Conservation (phyloP, 2,113 vertebrate species). For the Hypocryptadius cinnamomeus region DNA sequence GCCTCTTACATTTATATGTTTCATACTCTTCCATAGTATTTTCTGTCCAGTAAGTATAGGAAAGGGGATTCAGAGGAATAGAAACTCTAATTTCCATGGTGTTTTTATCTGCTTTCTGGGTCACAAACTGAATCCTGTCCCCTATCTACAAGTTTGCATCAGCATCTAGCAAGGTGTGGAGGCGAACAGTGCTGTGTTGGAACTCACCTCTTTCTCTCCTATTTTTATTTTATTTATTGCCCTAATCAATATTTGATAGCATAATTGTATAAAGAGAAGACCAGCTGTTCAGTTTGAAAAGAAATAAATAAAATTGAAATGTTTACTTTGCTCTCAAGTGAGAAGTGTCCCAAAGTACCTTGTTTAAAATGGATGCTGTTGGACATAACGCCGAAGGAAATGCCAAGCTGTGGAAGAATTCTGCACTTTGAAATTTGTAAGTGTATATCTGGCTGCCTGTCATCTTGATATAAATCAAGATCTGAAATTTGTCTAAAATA, state of each 20-base stretch:
- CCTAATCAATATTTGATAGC: background rate
- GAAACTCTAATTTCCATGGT: background rate
- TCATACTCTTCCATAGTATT: background rate
- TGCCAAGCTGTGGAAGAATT: background rate
- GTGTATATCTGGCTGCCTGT: background rate
- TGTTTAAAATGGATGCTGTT: background rate
- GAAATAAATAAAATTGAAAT: background rate
- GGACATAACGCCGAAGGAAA: background rate
- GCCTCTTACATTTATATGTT: background rate
- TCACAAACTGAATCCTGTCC: background rate
- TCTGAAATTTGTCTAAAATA: background rate
- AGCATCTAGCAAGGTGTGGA: background rate
- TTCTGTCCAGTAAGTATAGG: background rate
- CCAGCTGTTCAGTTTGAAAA: background rate
- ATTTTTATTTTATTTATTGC: background rate
- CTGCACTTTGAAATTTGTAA: background rate
- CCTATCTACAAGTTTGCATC: background rate
- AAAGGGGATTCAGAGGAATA: background rate
- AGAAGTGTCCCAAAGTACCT: background rate
- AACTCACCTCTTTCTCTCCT: background rate
- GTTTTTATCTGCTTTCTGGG: background rate
- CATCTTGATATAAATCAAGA: conserved; percentile 3
- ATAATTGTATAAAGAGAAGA: background rate
- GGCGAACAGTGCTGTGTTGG: background rate
- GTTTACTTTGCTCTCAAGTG: background rate